These are phyloP conservation scores for Morpho helenor DNA, from an alignment of 2,888 invertebrate genomes.

Conservation along the genomic window DNA sequence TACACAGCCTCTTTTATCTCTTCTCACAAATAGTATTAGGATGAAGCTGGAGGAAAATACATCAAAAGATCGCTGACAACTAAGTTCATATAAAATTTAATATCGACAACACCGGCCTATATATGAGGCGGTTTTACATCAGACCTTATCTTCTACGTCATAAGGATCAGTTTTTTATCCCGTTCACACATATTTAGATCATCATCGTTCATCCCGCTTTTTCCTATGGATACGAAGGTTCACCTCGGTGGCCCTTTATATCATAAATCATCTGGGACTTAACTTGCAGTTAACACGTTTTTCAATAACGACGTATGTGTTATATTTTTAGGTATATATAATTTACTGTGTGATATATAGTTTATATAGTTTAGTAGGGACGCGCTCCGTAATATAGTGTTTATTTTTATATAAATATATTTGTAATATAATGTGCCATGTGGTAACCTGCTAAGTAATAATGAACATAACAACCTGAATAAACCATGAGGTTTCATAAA, in stretches of 20 bases:
- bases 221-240: conserved; percentile 12
- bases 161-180: conserved; percentile 14
- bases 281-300: conserved; percentile 40
- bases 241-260: conserved; percentile 18
- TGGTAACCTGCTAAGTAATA: no score
- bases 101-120: conserved; percentile 22
- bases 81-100: conserved; percentile 27
- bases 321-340: conserved; percentile 11
- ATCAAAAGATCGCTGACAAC: conserved; percentile 25
- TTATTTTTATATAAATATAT: no score
- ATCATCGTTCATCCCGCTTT: conserved; percentile 15
- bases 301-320: conserved; percentile 31
- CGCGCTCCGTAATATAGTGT: background rate
- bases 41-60: conserved; percentile 20
- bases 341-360: no score
- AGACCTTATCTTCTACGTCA: conserved; percentile 8
- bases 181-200: conserved; percentile 4
- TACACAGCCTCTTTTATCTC: conserved; percentile 14
- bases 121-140: conserved; percentile 11
- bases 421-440: no score
- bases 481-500: no score
- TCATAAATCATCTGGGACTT: conserved; percentile 40
- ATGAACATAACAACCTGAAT: no score
- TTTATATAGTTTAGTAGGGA: background rate
- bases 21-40: conserved; percentile 16